Evolutionary conservation across 1,140 invertebrate species (phyloP).

Genomic region (Mya arenaria): DNA sequence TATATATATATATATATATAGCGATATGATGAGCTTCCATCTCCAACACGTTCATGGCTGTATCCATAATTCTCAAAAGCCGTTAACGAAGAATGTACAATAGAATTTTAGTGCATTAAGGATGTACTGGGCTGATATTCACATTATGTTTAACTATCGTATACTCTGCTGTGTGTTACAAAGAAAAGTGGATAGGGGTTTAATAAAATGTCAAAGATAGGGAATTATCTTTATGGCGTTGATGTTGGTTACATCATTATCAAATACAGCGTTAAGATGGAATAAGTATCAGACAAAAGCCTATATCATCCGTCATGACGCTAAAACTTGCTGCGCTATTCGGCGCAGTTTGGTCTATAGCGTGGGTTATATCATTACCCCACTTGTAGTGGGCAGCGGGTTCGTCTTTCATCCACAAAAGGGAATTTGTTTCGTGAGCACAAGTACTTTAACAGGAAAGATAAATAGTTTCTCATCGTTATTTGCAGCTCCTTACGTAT

Average conservation of each 20-base stretch:
- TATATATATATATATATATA: too few species aligned
- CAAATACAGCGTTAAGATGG: slow-evolving; percentile 75
- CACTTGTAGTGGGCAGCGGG: slow-evolving; percentile 30
- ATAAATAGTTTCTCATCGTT: slow-evolving; percentile 63
- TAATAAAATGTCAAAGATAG: slow-evolving; percentile 63
- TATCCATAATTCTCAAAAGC: slow-evolving; percentile 74
- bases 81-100: slow-evolving; percentile 72
- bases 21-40: slow-evolving; percentile 66
- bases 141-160: slow-evolving; percentile 66
- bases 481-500: slow-evolving; percentile 59
- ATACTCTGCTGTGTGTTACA: slow-evolving; percentile 62
- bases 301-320: slow-evolving; percentile 74
- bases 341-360: slow-evolving; percentile 66
- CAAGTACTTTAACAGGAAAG: slow-evolving; percentile 29
- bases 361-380: slow-evolving; percentile 46
- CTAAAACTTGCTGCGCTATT: slow-evolving; percentile 72
- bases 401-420: slow-evolving; percentile 47
- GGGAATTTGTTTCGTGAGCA: slow-evolving; percentile 50
- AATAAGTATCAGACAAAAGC: slow-evolving; percentile 78
- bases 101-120: slow-evolving; percentile 74
- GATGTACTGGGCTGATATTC: slow-evolving; percentile 66
- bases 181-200: slow-evolving; percentile 67
- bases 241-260: slow-evolving; percentile 69
- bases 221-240: slow-evolving; percentile 64
- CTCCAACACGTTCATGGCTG: slow-evolving; percentile 73